Evolutionary conservation across 2,113 vertebrate species (phyloP), one percentile per base, ranked within the genome.

Genomic region (Ranitomeya variabilis): DNA sequence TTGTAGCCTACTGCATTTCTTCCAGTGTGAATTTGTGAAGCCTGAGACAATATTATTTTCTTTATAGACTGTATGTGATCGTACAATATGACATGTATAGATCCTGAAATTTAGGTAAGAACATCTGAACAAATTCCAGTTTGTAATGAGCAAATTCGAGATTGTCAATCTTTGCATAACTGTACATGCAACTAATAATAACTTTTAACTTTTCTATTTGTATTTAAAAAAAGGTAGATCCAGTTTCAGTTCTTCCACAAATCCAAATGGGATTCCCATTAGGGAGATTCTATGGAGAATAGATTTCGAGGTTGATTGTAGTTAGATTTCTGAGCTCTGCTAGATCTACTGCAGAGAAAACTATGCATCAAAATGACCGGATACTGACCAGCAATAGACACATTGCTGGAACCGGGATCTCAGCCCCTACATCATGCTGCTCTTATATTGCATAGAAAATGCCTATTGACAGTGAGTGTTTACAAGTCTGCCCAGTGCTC

Each of bases 1-100:
- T 55, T 26, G 51, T 51, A 84, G 52, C 16, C 51, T 55, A 16
- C 81, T 21, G 45, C 26, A 59, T 82, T 83, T 83, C 55, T 83
- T 83, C 64, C 13, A 84, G 31, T 26, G 9, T 54, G 62, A 52
- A 16, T 19, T 52, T 6, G 67, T 83, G 12, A 21, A 83, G 19
- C 26, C 54, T 52, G 54, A 31, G 79, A 60, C 57, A 76, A 21
- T 45, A 16, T 31, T 51, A 52, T 76, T 76, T 52, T 76, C 73
- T 76, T 6, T 62, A 19, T 69, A 45, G 18, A 23, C 15, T 8
- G 1, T 21, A 64, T 51, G 51, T 69, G 62, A 67, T 51, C 51
- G 14, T 83, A 51, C 18, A 15, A 13, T 71, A 13, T 37, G 13
- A 71, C 13, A 71, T 71, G 31, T 37, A 7, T 31, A 71, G 26